Percentiles rank a stretch among this genome's conserved stretches.
Conservation (phyloP, 2,797 vertebrate species). For the Zenarchopterus dispar region DNA sequence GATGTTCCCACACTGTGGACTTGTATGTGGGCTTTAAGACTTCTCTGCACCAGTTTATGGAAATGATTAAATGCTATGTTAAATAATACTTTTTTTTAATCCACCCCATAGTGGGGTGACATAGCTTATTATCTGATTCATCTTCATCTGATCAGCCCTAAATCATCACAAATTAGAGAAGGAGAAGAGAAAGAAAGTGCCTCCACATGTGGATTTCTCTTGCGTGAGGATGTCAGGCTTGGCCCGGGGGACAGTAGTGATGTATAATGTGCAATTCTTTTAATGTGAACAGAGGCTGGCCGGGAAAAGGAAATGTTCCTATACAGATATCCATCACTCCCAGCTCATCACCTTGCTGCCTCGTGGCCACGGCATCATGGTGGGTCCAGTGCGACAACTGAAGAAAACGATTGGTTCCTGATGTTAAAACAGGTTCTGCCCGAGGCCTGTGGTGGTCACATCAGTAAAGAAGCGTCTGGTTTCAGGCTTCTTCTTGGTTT, state of each 20-base stretch:
- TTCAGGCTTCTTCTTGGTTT: constrained; percentile 28
- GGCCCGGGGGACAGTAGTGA: constrained; percentile 67
- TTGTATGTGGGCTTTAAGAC: too few species aligned
- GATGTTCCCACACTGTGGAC: too few species aligned
- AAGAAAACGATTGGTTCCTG: constrained; percentile 76
- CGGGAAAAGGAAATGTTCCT: constrained; percentile 81
- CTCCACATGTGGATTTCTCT: constrained; percentile 72
- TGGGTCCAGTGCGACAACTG: constrained; percentile 50
- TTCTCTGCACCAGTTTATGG: too few species aligned
- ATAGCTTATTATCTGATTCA: constrained; percentile 24
- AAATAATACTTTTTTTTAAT: too few species aligned
- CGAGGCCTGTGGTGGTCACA: constrained; percentile 57
- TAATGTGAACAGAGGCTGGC: constrained; percentile 80
- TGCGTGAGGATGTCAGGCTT: constrained; percentile 31
- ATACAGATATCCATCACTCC: constrained; percentile 85
- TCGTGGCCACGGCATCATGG: constrained; percentile 78
- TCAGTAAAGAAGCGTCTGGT: constrained; percentile 54
- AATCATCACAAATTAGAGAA: constrained; percentile 18
- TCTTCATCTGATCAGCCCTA: constrained; percentile 33
- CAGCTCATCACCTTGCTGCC: constrained; percentile 79
- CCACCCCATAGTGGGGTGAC: constrained; percentile 24
- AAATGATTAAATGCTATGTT: too few species aligned
- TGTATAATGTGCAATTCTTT: constrained; percentile 78
- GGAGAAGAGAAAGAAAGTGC: constrained; percentile 47
- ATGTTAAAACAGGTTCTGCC: constrained; percentile 60